Conservation (phyloP, 2,113 vertebrate genomes). For the Willisornis vidua region DNA sequence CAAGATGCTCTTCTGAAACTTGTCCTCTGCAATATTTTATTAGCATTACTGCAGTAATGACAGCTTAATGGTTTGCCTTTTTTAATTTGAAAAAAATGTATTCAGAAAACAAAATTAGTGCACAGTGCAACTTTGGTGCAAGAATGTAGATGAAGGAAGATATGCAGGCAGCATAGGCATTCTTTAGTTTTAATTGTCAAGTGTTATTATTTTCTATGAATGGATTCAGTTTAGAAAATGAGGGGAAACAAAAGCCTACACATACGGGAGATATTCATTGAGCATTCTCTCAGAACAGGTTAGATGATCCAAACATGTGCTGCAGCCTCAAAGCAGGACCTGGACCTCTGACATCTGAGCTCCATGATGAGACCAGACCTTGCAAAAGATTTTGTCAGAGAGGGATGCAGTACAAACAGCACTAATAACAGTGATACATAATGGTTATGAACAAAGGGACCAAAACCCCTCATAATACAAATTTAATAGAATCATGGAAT, state of each 20-base stretch:
- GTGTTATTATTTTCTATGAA: neutral
- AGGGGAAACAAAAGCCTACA: neutral
- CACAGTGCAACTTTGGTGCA: neutral
- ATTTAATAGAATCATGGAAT: neutral
- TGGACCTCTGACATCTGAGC: neutral
- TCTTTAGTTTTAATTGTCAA: neutral
- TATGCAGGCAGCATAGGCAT: neutral
- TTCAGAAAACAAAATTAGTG: neutral
- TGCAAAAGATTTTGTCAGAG: neutral
- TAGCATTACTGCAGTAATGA: neutral
- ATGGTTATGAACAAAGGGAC: neutral
- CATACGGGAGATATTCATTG: neutral
- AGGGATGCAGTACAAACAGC: neutral
- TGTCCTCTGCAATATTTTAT: neutral
- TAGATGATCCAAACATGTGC: neutral
- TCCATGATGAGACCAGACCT: neutral
- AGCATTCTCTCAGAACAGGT: neutral
- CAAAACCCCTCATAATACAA: neutral
- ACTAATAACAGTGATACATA: neutral
- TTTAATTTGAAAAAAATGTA: neutral
- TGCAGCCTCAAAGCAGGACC: neutral
- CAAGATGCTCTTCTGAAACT: neutral
- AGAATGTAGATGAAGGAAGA: neutral
- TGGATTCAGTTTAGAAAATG: neutral
- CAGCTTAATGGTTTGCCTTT: neutral